phyloP scores from a whole-genome alignment of 2,113 vertebrate genomes.

The Grus americana region DNA sequence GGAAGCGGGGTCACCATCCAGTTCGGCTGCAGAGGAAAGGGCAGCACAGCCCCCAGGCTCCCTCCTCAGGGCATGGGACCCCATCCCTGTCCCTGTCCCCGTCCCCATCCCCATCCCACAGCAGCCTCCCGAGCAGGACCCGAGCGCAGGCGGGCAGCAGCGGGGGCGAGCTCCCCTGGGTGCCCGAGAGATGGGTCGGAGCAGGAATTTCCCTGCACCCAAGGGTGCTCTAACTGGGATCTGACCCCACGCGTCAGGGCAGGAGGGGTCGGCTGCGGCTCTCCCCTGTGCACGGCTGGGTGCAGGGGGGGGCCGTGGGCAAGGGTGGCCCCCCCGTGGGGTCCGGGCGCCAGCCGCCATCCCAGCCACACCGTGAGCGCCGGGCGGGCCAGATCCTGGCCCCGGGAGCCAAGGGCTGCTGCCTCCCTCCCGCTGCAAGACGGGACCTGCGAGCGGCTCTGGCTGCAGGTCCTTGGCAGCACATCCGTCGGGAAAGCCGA shows the following conservation, averaged over 20 bases:
- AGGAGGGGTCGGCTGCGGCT: accelerated
- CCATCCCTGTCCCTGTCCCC: not conserved
- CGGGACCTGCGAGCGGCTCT: not conserved
- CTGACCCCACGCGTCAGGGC: not conserved
- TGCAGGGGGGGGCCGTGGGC: not conserved
- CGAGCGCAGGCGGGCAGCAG: accelerated
- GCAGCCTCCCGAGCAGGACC: not conserved
- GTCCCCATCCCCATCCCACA: not conserved
- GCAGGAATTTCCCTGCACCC: not conserved
- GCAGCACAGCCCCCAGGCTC: not conserved
- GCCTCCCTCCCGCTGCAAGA: not conserved
- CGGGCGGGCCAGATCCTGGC: not conserved
- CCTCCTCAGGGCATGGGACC: not conserved
- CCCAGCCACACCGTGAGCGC: not conserved
- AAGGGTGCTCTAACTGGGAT: not conserved
- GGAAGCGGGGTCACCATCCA: accelerated
- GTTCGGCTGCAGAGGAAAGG: not conserved
- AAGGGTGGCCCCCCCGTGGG: accelerated
- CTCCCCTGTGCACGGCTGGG: not conserved
- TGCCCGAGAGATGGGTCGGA: not conserved
- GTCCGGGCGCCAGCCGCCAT: not conserved
- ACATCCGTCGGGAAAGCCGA: not conserved
- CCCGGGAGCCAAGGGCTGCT: not conserved
- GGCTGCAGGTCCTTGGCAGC: slow-evolving; percentile 23
- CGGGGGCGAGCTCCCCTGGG: not conserved